phyloP scores from a whole-genome alignment of 2,797 vertebrate genomes.

The Amblyopsis hoosieri region DNA sequence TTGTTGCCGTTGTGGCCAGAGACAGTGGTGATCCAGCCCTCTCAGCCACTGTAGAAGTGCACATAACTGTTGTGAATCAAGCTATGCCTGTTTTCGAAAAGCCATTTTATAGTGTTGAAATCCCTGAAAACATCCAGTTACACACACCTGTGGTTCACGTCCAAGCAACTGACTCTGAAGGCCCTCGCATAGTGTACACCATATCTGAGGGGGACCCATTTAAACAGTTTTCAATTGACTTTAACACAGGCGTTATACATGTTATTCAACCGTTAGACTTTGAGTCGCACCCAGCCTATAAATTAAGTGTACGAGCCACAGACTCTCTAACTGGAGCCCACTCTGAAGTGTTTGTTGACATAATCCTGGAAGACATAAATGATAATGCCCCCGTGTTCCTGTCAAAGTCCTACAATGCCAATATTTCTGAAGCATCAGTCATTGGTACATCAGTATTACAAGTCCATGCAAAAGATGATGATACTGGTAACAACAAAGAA shows the following conservation, averaged over 20 bases:
- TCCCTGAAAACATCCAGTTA: constrained; percentile 90
- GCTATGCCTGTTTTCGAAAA: constrained; percentile 96
- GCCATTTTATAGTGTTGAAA: constrained; percentile 93
- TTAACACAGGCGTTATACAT: constrained; percentile 94
- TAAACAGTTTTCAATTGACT: constrained; percentile 92
- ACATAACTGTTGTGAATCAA: constrained; percentile 91
- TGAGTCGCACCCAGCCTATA: constrained; percentile 95
- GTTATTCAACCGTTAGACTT: constrained; percentile 90
- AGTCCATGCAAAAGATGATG: constrained; percentile 86
- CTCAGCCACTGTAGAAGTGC: constrained; percentile 86
- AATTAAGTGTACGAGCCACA: constrained; percentile 89
- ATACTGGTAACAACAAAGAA: constrained; percentile 88
- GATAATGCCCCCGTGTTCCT: constrained; percentile 90
- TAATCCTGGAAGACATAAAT: constrained; percentile 93
- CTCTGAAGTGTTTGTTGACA: constrained; percentile 93
- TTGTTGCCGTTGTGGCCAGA: constrained; percentile 85
- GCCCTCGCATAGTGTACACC: constrained; percentile 92
- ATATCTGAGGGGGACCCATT: constrained; percentile 95
- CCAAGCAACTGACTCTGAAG: constrained; percentile 94
- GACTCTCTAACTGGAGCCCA: constrained; percentile 92
- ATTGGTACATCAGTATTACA: constrained; percentile 86
- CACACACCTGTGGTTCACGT: constrained; percentile 91
- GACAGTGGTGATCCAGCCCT: constrained; percentile 88
- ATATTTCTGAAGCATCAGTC: constrained; percentile 91
- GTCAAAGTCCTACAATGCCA: constrained; percentile 78